A percentile compares a stretch with the other conserved stretches of the same genome.
Conservation (phyloP, 1,140 invertebrate genomes). For the Camponotus pennsylvanicus region DNA sequence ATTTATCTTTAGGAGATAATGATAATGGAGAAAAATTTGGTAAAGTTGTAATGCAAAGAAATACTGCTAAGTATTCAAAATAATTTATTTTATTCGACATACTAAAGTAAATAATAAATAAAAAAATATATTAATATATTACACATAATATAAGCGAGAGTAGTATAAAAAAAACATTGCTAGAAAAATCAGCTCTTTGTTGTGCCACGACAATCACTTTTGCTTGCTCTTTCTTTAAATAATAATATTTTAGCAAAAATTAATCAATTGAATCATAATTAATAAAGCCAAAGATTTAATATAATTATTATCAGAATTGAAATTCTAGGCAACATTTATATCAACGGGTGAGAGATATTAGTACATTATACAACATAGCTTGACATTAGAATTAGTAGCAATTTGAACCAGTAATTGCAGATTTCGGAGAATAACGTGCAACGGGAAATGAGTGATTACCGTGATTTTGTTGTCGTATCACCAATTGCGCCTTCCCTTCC, state of each 20-base stretch:
- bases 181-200: too few species aligned
- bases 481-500: neutral
- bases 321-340: too few species aligned
- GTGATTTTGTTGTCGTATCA: neutral
- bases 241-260: too few species aligned
- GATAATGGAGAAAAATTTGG: neutral
- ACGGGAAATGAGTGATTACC: constrained; percentile 7
- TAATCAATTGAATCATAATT: too few species aligned
- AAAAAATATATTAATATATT: neutral
- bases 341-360: neutral
- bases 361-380: neutral
- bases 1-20: neutral
- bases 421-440: constrained; percentile 13
- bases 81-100: neutral
- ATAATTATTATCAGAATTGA: too few species aligned
- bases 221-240: too few species aligned
- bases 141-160: too few species aligned
- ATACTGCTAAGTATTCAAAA: neutral
- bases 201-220: too few species aligned
- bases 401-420: neutral
- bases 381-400: neutral
- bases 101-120: neutral
- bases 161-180: too few species aligned
- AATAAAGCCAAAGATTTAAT: too few species aligned
- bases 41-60: neutral